Evolutionary conservation across 2,797 vertebrate genomes (phyloP).

Genomic region (Pachyuromys duprasi): DNA sequence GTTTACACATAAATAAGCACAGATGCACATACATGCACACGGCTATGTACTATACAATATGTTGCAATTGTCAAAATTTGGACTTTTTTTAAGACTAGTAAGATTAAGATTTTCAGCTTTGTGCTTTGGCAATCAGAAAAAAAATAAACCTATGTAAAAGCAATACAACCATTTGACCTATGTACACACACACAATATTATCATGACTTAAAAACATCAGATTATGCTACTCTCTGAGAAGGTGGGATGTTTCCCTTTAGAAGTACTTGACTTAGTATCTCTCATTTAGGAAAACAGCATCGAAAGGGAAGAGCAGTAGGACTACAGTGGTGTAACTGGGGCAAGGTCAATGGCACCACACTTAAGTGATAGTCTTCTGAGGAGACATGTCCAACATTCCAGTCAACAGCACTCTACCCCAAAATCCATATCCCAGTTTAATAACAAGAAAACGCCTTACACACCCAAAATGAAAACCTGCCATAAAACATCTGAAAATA

Average conservation of each 20-base stretch:
- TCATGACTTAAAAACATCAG: background rate
- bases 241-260: background rate
- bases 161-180: constrained; percentile 3
- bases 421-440: background rate
- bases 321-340: background rate
- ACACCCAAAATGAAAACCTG: background rate
- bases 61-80: background rate
- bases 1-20: background rate
- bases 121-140: background rate
- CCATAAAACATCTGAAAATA: constrained; percentile 5
- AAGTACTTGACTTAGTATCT: background rate
- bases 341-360: background rate
- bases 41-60: background rate
- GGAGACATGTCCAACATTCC: background rate
- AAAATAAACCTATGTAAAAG: constrained; percentile 9
- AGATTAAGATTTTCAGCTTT: constrained; percentile 5
- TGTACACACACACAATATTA: background rate
- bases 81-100: background rate
- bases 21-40: no score
- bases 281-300: background rate
- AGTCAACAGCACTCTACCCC: no score
- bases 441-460: background rate
- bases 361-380: no score
- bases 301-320: background rate
- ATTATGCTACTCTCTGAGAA: background rate